These are phyloP conservation scores for Callocephalon fimbriatum DNA, from an alignment of 2,113 vertebrate genomes.

Conservation along the genomic window DNA sequence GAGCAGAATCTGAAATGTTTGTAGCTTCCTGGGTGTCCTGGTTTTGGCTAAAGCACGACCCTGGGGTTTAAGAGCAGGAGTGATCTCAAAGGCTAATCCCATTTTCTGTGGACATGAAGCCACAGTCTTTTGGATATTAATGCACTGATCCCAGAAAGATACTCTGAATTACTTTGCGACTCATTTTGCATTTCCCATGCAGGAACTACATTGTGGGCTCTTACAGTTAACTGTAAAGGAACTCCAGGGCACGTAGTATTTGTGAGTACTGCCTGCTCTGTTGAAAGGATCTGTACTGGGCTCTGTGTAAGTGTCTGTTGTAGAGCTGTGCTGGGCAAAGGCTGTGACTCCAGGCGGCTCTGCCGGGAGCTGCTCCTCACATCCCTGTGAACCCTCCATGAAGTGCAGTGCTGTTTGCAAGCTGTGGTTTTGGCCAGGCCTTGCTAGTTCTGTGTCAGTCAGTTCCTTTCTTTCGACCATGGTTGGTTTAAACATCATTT, in stretches of 20 bases:
- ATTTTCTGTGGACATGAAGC: neutral
- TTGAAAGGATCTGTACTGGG: neutral
- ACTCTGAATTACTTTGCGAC: neutral
- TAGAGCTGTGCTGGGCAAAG: neutral
- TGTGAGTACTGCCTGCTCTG: neutral
- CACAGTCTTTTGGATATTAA: neutral
- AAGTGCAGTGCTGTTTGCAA: neutral
- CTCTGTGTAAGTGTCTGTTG: neutral
- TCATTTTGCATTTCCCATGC: neutral
- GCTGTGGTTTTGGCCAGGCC: neutral
- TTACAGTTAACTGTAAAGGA: neutral
- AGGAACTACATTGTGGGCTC: accelerated
- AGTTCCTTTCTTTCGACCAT: neutral
- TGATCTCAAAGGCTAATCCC: neutral
- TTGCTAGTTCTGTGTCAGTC: neutral
- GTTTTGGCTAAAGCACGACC: neutral
- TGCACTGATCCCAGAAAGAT: no score
- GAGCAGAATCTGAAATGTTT: neutral
- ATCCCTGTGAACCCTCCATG: neutral
- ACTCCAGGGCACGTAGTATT: neutral
- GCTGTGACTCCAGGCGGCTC: neutral
- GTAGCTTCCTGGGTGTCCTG: neutral
- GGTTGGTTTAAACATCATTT: neutral
- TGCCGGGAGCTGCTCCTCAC: neutral
- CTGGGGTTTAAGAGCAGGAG: neutral